Evolutionary conservation across 2,113 vertebrate genomes (phyloP), one percentile per base, ranked within the genome.

Genomic region (Chrysemys picta): DNA sequence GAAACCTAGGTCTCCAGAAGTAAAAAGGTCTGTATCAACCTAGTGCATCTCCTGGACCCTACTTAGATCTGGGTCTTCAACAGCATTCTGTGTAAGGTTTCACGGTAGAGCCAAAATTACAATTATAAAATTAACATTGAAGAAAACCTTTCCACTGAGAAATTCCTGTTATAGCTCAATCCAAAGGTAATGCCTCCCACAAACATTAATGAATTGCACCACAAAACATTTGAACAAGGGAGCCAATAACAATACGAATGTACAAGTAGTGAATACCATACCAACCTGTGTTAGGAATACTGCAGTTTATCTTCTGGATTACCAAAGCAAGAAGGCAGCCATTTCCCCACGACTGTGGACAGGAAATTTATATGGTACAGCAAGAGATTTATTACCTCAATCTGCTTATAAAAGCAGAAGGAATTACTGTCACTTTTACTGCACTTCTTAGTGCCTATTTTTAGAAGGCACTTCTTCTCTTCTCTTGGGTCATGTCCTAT

Each of bases 401-500:
- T 96, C 96, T 97, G 90, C 95, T 98, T 97, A 96, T 57, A 86
- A 91, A 92, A 95, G 94, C 92, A 90, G 65, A 94, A 90, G 85
- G 92, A 88, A 93, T 94, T 95, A 94, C 93, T 95, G 95, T 93
- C 93, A 95, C 95, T 97, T 97, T 95, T 97, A 93, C 89, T 89
- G 88, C 69, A 88, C 47, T 84, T 24, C 62, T 94, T 90, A 89
- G 79, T 24, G 65, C 7, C 94, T 97, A 94, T 95, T 97, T 97
- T 97, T 94, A 95, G 94, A 93, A 84, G 38, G 47, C 0, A 42
- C 54, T 89, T 88, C 54, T 89, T 88, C 82, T 89, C n/a, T 88
- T 81, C 35, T 65, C 9, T 75, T 82, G 62, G 80, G 89, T 69
- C 42, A 29, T n/a, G 82, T 91, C 88, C 69, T 78, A 49, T 8